Conservation (phyloP, 1,140 invertebrate genomes). For the Pogonognathellus flavescens region DNA sequence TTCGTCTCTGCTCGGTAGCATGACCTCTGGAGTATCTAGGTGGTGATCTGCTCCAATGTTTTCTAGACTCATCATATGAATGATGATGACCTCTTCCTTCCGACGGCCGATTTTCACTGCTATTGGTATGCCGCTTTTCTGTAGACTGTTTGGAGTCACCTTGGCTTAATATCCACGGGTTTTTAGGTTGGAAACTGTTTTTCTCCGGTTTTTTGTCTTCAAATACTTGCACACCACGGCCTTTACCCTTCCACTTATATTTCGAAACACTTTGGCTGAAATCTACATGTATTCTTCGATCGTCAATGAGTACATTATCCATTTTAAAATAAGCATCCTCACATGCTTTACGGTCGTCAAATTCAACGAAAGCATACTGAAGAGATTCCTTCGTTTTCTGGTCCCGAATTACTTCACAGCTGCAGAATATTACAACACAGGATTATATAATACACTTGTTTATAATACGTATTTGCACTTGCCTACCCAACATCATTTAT, state of each 20-base stretch:
- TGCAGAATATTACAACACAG: no score
- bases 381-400: slow-evolving; percentile 93
- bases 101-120: neutral
- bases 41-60: slow-evolving; percentile 63
- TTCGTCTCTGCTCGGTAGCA: slow-evolving; percentile 53
- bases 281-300: slow-evolving; percentile 98
- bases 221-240: slow-evolving; percentile 62
- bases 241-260: slow-evolving; percentile 89
- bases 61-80: slow-evolving; percentile 7
- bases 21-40: slow-evolving; percentile 62
- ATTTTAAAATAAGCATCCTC: slow-evolving; percentile 99
- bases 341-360: slow-evolving; percentile 83
- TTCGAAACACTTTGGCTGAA: slow-evolving; percentile 99
- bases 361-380: slow-evolving; percentile 99
- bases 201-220: slow-evolving; percentile 45
- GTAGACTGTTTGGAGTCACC: neutral
- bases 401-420: slow-evolving; percentile 98
- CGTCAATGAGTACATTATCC: slow-evolving; percentile 99
- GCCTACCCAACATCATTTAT: no score
- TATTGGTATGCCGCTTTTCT: neutral
- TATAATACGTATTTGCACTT: no score
- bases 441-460: no score
- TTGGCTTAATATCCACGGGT: slow-evolving; percentile 4
- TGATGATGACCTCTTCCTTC: neutral
- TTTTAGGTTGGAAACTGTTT: neutral